A percentile compares a stretch with the other conserved stretches of the same genome.
These are phyloP conservation scores for Loriculus beryllinus DNA, from an alignment of 2,797 vertebrate species.

Conservation along the genomic window DNA sequence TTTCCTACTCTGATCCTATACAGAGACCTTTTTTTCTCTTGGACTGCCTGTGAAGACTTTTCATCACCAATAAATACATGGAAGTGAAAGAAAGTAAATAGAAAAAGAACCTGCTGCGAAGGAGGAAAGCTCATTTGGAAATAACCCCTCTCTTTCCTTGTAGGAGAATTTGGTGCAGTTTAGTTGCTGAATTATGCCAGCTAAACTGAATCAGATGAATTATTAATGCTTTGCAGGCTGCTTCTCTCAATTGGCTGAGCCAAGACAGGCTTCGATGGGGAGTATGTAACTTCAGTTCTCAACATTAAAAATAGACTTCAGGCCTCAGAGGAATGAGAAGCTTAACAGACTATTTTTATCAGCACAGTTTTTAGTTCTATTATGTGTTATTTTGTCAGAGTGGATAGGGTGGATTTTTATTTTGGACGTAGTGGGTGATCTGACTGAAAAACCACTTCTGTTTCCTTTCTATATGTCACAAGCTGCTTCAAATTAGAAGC, in stretches of 20 bases:
- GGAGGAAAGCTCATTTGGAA: neutral
- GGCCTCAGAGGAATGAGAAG: constrained; percentile 38
- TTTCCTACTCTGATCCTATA: neutral
- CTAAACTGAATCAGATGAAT: constrained; percentile 47
- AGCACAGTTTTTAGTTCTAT: constrained; percentile 58
- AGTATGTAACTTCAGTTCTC: constrained; percentile 16
- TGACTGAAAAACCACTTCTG: constrained; percentile 33
- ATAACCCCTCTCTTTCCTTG: neutral
- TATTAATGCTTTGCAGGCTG: constrained; percentile 48
- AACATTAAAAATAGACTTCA: constrained; percentile 58
- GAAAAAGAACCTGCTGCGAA: neutral
- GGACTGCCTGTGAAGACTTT: neutral
- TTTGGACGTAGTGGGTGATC: constrained; percentile 60
- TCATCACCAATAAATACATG: fast-evolving
- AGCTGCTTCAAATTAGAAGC: constrained; percentile 19
- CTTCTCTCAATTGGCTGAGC: constrained; percentile 25
- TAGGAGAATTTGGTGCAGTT: constrained; percentile 30
- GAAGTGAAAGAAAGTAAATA: neutral
- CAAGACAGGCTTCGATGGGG: constrained; percentile 6
- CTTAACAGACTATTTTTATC: constrained; percentile 60
- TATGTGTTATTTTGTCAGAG: constrained; percentile 67
- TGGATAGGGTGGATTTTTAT: constrained; percentile 66
- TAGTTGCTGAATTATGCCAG: constrained; percentile 11
- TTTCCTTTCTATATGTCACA: constrained; percentile 52
- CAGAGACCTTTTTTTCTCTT: neutral